phyloP scores from a whole-genome alignment of 2,797 vertebrate genomes.

The Etheostoma nigrum region DNA sequence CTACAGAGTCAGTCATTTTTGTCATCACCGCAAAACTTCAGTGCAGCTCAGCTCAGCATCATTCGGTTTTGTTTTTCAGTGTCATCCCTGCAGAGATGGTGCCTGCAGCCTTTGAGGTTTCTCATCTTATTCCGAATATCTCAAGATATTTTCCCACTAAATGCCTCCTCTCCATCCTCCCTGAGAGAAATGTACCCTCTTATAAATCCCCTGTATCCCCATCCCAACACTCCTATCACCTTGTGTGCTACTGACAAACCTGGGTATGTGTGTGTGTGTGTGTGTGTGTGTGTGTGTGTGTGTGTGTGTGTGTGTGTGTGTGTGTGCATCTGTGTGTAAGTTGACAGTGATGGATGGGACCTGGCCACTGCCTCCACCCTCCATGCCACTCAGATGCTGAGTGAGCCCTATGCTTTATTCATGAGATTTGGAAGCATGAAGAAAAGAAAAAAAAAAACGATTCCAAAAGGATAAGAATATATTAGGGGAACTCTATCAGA shows the following conservation, averaged over 20 bases:
- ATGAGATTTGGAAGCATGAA: constrained; percentile 88
- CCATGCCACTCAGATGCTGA: constrained; percentile 91
- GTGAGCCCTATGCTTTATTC: constrained; percentile 93
- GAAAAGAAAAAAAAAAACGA: constrained; percentile 74
- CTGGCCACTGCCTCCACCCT: constrained; percentile 81
- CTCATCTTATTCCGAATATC: constrained; percentile 5
- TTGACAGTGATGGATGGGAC: constrained; percentile 91
- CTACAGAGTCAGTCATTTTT: background rate
- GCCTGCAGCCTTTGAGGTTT: background rate
- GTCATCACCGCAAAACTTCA: background rate
- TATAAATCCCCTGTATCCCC: constrained; percentile 14
- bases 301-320: constrained; percentile 35
- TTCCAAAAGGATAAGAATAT: constrained; percentile 92
- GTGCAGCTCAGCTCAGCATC: background rate
- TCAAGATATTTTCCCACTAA: constrained; percentile 2
- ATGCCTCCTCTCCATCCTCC: constrained; percentile 11
- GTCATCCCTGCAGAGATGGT: background rate
- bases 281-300: constrained; percentile 16
- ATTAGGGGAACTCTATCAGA: constrained; percentile 89
- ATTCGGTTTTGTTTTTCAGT: background rate
- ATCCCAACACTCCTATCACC: constrained; percentile 23
- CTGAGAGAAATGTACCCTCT: constrained; percentile 15
- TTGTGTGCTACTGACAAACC: constrained; percentile 7
- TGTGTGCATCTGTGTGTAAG: constrained; percentile 20
- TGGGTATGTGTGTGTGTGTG: constrained; percentile 32